Percentiles rank a stretch among this genome's conserved stretches.
Evolutionary conservation across 2,113 vertebrate genomes (phyloP).

Genomic region (Alectura lathami): DNA sequence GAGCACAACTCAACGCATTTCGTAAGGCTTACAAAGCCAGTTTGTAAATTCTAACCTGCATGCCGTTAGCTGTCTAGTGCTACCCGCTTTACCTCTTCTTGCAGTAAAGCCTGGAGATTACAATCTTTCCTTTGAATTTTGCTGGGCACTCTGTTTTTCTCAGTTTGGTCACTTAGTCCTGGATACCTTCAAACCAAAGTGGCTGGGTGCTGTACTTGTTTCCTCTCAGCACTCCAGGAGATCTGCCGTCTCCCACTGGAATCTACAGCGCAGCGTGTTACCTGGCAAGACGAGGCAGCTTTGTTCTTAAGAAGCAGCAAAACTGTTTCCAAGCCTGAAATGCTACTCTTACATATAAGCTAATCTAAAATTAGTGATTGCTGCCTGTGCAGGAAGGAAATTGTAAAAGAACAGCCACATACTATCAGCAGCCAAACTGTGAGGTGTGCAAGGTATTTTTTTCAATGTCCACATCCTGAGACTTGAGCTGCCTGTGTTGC

Average conservation of each 20-base stretch:
- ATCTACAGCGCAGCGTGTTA: fast-evolving
- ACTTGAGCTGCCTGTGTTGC: fast-evolving
- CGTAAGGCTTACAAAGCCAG: neutral
- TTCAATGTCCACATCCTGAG: constrained; percentile 33
- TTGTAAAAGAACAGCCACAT: neutral
- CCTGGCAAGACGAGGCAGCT: neutral
- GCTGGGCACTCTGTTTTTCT: fast-evolving
- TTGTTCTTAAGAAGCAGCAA: neutral
- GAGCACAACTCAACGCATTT: neutral
- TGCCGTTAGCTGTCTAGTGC: neutral
- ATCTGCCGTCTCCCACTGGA: fast-evolving
- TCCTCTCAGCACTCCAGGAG: neutral
- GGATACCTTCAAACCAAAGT: fast-evolving
- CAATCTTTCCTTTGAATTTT: fast-evolving
- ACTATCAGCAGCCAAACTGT: neutral
- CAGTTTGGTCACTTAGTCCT: fast-evolving
- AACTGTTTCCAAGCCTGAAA: neutral
- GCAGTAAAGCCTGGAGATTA: neutral
- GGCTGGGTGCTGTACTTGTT: fast-evolving
- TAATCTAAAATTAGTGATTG: constrained; percentile 43
- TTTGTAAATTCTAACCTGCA: neutral
- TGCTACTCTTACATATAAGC: neutral
- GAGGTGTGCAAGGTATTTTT: constrained; percentile 21
- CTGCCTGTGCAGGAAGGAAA: constrained; percentile 77
- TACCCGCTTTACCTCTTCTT: neutral